Base-by-base conservation (phyloP, 2,113 vertebrate genomes). In the Zeus faber region DNA sequence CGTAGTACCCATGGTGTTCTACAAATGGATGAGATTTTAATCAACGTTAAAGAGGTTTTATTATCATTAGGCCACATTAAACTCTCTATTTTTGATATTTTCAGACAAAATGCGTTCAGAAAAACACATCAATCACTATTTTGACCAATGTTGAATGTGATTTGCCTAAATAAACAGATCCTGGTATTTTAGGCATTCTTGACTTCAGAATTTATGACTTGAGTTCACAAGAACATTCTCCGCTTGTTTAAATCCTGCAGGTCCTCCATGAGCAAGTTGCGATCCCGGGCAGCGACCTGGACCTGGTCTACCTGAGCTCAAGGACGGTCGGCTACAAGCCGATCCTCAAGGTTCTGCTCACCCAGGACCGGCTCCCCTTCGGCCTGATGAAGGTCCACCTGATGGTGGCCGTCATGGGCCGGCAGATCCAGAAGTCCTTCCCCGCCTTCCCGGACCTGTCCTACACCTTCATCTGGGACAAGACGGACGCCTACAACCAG, bases 391-490 rank as follows among this genome's bases (percentile, higher is more conserved):
- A 97, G 76, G 95, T 98, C 26, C 97, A 98, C 85, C 93, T 99
- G 29, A 98, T 98, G 95, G 94, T 99, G 48, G 95, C 97, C 20
- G 95, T 99, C 31, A 96, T 98, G 54, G 97, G 97, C 80, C 91
- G 95, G 70, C 94, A 96, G 78, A 95, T 98, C 83, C 96, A 98
- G 54, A 99, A 98, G 84, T 94, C 94, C 87, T 98, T 99, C 72
- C 97, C 97, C 3, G 94, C 97, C 40, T 97, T 95, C 14, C 93
- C 97, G 2, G 94, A 95, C 85, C 88, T 99, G 70, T 94, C 96
- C 22, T 99, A 98, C 74, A 98, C 93, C 20, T 98, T 99, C 75
- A 95, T 98, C 84, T 99, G 97, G 97, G 97, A 99, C 86, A 99
- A 98, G 87, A 98, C 95, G 0, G 97, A 99, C 59, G 96, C 97